Percentiles rank a stretch among this genome's conserved stretches.
Conservation (phyloP, 2,888 invertebrate species). For the Eretmocerus hayati region DNA sequence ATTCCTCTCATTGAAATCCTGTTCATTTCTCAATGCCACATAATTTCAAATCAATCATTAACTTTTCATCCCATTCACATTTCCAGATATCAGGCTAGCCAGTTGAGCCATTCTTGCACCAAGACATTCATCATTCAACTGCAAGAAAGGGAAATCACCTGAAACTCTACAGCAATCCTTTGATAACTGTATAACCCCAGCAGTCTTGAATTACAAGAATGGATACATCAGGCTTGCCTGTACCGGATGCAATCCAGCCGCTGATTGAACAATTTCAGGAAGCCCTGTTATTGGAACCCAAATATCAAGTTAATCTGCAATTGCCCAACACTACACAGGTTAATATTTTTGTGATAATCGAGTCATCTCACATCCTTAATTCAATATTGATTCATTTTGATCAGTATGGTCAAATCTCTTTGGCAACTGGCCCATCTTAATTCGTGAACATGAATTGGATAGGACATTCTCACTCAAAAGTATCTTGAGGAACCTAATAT, state of each 20-base stretch:
- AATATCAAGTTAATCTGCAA: slow-evolving; percentile 63
- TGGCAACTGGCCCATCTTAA: too few species aligned
- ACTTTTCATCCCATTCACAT: too few species aligned
- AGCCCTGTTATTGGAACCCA: slow-evolving; percentile 61
- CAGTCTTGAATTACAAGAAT: slow-evolving; percentile 44
- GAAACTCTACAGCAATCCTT: slow-evolving; percentile 18
- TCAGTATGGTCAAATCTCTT: too few species aligned
- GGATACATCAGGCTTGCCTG: slow-evolving; percentile 46
- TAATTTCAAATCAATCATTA: too few species aligned
- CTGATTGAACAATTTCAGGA: slow-evolving; percentile 53
- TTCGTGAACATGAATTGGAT: too few species aligned
- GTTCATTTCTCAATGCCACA: too few species aligned
- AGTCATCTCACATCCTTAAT: too few species aligned
- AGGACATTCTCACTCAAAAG: too few species aligned
- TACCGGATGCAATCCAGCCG: slow-evolving; percentile 46
- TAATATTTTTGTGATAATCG: slow-evolving; percentile 26
- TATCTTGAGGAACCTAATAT: neutral
- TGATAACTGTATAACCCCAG: slow-evolving; percentile 28
- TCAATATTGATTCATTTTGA: too few species aligned
- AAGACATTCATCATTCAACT: slow-evolving; percentile 38
- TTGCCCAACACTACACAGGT: slow-evolving; percentile 61
- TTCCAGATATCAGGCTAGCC: slow-evolving; percentile 45
- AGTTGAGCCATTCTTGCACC: slow-evolving; percentile 46
- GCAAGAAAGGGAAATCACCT: slow-evolving; percentile 27
- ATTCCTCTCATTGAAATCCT: too few species aligned